Evolutionary conservation across 2,797 vertebrate species (phyloP).

Genomic region (Uromys caudimaculatus): DNA sequence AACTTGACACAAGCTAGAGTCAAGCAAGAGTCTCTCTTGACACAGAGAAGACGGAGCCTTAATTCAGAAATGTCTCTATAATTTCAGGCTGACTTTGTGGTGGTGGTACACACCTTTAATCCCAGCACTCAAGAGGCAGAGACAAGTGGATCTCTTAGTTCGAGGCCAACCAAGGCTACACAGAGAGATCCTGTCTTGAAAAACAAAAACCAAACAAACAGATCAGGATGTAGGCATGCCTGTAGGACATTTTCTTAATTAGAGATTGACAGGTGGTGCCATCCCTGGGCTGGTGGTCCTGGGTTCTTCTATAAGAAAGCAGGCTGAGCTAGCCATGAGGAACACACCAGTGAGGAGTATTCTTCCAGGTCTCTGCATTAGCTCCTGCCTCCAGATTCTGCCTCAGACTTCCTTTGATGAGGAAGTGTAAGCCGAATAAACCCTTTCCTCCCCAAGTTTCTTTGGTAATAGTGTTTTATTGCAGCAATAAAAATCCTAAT

Average conservation of each 20-base stretch:
- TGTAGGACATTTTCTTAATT: neutral
- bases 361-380: neutral
- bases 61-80: neutral
- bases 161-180: neutral
- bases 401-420: neutral
- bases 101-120: neutral
- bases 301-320: neutral
- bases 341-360: neutral
- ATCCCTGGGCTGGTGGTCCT: neutral
- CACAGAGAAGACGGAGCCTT: neutral
- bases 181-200: too few relatives aligned
- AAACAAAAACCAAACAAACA: neutral
- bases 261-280: neutral
- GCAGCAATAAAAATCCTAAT: neutral
- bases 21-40: neutral
- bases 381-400: neutral
- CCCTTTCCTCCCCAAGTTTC: neutral
- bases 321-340: neutral
- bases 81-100: neutral
- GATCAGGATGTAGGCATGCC: neutral
- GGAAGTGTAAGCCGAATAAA: neutral
- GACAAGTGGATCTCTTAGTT: neutral
- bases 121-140: neutral
- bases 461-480: neutral
- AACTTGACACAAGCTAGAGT: neutral